phyloP scores from a whole-genome alignment of 2,888 invertebrate genomes.

The Leucophenga maculata region DNA sequence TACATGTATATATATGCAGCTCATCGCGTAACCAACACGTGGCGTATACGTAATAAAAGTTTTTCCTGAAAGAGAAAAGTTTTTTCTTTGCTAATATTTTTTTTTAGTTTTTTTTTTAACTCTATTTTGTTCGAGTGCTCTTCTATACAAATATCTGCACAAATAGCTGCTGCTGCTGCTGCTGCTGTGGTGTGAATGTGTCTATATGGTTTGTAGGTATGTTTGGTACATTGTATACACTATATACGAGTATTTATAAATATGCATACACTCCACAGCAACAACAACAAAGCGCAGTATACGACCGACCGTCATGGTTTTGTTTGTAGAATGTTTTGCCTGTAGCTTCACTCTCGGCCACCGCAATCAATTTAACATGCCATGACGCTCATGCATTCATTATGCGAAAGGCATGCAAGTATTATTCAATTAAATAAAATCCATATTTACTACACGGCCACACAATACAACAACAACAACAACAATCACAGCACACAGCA shows the following conservation, averaged over 20 bases:
- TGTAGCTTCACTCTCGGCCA: too few species aligned
- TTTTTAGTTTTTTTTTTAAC: neutral
- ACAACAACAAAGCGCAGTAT: neutral
- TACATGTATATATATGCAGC: too few species aligned
- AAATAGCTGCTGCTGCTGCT: too few species aligned
- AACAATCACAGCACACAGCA: neutral
- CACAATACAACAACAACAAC: slow-evolving; percentile 25
- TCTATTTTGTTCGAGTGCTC: too few species aligned
- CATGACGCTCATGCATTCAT: slow-evolving; percentile 6
- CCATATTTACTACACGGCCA: neutral
- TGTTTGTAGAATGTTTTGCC: too few species aligned
- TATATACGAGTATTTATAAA: neutral
- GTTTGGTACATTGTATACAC: too few species aligned
- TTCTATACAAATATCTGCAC: too few species aligned
- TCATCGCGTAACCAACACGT: slow-evolving; percentile 1
- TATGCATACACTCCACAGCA: neutral
- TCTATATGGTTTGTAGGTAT: too few species aligned
- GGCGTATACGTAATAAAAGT: slow-evolving; percentile 9
- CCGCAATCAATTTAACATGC: slow-evolving; percentile 7
- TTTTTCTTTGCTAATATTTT: neutral
- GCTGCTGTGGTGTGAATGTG: too few species aligned
- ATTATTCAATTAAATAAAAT: slow-evolving; percentile 24
- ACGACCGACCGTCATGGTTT: too few species aligned
- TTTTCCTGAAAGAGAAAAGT: neutral
- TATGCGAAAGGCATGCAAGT: slow-evolving; percentile 11